phyloP scores from a whole-genome alignment of 2,797 vertebrate genomes.

The Siniperca obscura region DNA sequence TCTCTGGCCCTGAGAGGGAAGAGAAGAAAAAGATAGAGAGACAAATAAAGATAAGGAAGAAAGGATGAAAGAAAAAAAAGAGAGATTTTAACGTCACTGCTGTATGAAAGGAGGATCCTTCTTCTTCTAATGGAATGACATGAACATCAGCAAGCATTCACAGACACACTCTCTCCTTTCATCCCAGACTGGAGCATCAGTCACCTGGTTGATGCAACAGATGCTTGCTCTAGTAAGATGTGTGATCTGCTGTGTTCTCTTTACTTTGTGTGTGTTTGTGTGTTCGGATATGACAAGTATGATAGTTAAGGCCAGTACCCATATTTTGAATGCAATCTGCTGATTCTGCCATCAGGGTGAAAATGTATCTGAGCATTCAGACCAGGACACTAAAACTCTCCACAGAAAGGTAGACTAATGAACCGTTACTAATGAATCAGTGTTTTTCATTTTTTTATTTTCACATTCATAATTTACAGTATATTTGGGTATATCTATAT shows the following conservation, averaged over 20 bases:
- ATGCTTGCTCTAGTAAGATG: neutral
- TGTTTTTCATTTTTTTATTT: too few relatives aligned
- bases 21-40: neutral
- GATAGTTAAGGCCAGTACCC: too few relatives aligned
- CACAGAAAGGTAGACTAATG: too few relatives aligned
- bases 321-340: too few relatives aligned
- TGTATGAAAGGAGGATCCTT: neutral
- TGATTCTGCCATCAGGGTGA: neutral
- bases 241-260: neutral
- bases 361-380: too few relatives aligned
- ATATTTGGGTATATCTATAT: too few relatives aligned
- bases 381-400: neutral
- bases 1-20: constrained; percentile 90
- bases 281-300: neutral
- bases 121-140: constrained; percentile 43
- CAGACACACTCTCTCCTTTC: constrained; percentile 3
- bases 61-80: neutral
- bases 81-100: neutral
- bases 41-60: neutral
- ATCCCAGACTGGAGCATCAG: constrained; percentile 12
- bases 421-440: too few relatives aligned
- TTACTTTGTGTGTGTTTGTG: neutral
- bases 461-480: too few relatives aligned
- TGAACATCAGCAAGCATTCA: constrained; percentile 10
- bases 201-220: neutral